Evolutionary conservation across 2,888 invertebrate species (phyloP), one percentile per base, ranked within the genome.

Genomic region (Perithous albicinctus): DNA sequence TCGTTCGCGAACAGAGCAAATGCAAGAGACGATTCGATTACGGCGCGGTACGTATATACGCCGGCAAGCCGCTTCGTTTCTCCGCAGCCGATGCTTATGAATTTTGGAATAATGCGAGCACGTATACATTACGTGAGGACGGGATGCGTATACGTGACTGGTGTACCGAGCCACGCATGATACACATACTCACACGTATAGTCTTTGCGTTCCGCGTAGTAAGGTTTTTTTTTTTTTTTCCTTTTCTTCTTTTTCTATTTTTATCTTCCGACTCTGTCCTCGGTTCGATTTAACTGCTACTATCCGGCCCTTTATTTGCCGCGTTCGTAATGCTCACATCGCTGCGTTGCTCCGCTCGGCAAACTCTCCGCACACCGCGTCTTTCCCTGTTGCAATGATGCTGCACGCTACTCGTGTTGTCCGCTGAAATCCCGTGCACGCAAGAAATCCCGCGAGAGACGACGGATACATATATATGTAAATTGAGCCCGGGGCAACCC

Each of bases 71-170:
- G 23, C 66, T 78, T 26, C 64, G 64, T 43, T 63, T 6, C 43
- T n/a, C 43, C 26, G 41, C 26, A 1, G 20, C 35, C 41, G 87
- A 85, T 72, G 84, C 86, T 85, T 86, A 85, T 88, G 88, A 89
- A 89, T 89, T 90, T 88, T 86, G 85, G 86, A 87, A 87, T 88
- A 88, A 89, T 88, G 87, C 87, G 87, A 87, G 87, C 87, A 85
- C 86, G 87, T 85, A 85, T 84, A 66, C 79, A 73, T 84, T 85
- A 84, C 85, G 75, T 79, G 77, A 79, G 79, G 64, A 78, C 67
- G 67, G 72, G 78, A 78, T 67, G 73, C 38, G 63, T 43, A 67
- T 84, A 85, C 87, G 86, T 87, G 86, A 87, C 85, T 78, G 66
- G 86, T 81, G 77, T 86, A 84, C 77, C 67, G 72, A 82, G 80